Conservation (phyloP, 2,797 vertebrate species). For the Pseudochromis fuscus region DNA sequence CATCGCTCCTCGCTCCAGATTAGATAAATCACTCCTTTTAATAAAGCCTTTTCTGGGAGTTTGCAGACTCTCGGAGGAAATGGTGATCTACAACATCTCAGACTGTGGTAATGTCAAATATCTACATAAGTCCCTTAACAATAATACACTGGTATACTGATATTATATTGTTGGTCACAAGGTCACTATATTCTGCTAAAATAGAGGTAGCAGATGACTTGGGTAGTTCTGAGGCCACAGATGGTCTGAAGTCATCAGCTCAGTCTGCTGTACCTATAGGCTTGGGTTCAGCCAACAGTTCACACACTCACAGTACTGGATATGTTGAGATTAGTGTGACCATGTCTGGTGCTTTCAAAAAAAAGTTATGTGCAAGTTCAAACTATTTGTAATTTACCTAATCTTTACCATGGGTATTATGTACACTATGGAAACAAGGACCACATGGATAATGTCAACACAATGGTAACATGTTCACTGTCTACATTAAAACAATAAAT, state of each 20-base stretch:
- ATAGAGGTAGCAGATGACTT: background rate
- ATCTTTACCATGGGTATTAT: background rate
- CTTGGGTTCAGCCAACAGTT: background rate
- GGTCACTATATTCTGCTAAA: constrained; percentile 42
- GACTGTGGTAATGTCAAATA: constrained; percentile 58
- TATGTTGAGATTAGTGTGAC: constrained; percentile 18
- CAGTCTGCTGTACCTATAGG: constrained; percentile 13
- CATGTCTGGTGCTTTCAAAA: constrained; percentile 13
- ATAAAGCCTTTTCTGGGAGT: constrained; percentile 64
- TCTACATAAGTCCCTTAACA: constrained; percentile 51
- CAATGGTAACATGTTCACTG: background rate
- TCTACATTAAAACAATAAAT: background rate
- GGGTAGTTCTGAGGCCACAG: constrained; percentile 22
- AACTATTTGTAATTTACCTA: constrained; percentile 3
- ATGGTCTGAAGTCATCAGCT: constrained; percentile 18
- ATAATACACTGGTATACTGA: constrained; percentile 29
- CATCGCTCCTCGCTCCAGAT: constrained; percentile 50
- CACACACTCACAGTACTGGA: constrained; percentile 13
- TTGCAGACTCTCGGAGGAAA: constrained; percentile 56
- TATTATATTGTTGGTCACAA: constrained; percentile 55
- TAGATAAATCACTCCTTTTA: constrained; percentile 70
- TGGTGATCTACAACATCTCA: constrained; percentile 42
- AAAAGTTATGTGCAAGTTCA: background rate
- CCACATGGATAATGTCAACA: background rate
- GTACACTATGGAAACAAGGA: background rate